Base-by-base conservation (phyloP, 2,113 vertebrate genomes). In the Halichoeres trimaculatus region DNA sequence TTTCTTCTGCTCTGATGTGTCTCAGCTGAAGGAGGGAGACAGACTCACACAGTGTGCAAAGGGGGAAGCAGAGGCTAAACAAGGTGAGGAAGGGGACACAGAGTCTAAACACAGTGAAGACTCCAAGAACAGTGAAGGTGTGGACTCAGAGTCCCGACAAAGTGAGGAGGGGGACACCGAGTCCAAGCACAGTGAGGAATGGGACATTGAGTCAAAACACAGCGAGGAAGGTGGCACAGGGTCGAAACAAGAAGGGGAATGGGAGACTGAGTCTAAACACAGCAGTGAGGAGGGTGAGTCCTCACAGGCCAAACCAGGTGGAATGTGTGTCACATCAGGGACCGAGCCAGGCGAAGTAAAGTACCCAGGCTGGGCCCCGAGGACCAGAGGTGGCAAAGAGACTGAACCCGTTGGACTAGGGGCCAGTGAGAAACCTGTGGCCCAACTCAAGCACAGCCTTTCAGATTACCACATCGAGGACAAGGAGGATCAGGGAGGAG, bases 1-100 rank as follows among this genome's bases (percentile, higher is more conserved):
- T 83, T 97, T 94, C 88, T 94, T 99, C 83, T 95, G 93, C 87
- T 51, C 87, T 0, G 94, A 94, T 9, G 93, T 93, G 73, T 75
- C 83, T 54, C 88, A 91, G 65, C 76, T 84, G 63, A 87, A 93
- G 64, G 85, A 86, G 57, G 90, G 90, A 16, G 80, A 92, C 78
- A 64, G 63, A 75, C 77, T 78, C 7, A 69, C 85, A 2, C 88
- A 86, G 50, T 77, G 63, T 41, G 38, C 2, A 2, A 90, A 90
- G 70, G 85, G 41, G 50, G 85, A 88, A 22, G 52, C 55, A 17
- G 89, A 88, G 36, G 53, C 71, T 48, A 88, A 83, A 59, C 70
- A 69, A 55, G 62, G 45, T 9, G 83, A 85, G 20, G 84, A 89
- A 36, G 78, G 73, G 30, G 91, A 87, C 52, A 63, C 81, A 0